These are phyloP conservation scores for Myiopsitta monachus DNA, from an alignment of 2,113 vertebrate genomes.

Conservation along the genomic window DNA sequence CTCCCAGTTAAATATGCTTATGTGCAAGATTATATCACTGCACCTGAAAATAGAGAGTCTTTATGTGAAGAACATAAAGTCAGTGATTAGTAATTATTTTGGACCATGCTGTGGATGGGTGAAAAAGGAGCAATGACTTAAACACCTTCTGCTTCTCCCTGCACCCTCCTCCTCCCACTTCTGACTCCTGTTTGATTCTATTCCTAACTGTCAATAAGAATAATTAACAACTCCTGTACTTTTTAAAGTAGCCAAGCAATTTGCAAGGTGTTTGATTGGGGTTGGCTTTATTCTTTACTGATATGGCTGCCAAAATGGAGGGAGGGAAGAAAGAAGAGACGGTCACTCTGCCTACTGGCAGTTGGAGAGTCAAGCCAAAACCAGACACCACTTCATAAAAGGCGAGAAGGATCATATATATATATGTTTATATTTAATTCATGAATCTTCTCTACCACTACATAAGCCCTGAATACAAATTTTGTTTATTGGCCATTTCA, in stretches of 20 bases:
- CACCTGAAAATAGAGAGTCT: not conserved
- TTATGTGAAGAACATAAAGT: not conserved
- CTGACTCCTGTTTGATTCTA: not conserved
- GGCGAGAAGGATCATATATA: not conserved
- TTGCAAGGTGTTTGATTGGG: not conserved
- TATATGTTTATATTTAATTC: not conserved
- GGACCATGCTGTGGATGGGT: not conserved
- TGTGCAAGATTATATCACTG: not conserved
- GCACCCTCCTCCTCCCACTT: not conserved
- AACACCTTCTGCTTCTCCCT: not conserved
- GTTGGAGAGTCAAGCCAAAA: not conserved
- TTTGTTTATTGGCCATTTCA: conserved; percentile 46
- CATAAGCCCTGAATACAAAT: not conserved
- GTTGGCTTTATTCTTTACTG: not conserved
- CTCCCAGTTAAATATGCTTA: not conserved
- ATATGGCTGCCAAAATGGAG: not conserved
- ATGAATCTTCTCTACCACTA: not conserved
- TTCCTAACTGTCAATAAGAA: not conserved
- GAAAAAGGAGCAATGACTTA: not conserved
- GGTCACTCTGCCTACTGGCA: not conserved
- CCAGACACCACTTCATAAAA: not conserved
- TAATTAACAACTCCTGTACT: not conserved
- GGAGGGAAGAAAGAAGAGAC: not conserved
- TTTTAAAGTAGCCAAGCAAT: not conserved
- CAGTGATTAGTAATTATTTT: not conserved